Evolutionary conservation across 2,113 vertebrate genomes (phyloP), one percentile per base, ranked within the genome.

Genomic region (Paedocypris sp.): DNA sequence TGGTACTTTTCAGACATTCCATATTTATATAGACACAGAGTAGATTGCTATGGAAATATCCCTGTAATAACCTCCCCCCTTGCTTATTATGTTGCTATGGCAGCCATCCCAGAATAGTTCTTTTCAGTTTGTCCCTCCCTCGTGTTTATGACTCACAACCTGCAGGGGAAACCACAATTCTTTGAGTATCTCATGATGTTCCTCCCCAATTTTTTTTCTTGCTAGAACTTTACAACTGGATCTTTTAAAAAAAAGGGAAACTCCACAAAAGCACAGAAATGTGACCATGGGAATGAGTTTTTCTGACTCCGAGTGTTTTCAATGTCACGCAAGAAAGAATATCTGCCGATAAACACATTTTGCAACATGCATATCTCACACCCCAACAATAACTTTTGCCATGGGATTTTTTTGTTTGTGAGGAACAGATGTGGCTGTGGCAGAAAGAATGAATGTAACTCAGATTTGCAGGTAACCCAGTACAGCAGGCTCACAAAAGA

Each of bases 41-140:
- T 64, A 60, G 63, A 81, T 86, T 77, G 73, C 84, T 79, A 85
- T 84, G 81, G 83, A 76, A 81, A 87, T 82, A 74, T 60, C 63
- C 60, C 61, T 74, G 63, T 66, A 69, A 74, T 78, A 81, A 81
- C 76, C 76, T 77, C 68, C 75, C 80, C 80, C 71, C 64, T 77
- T 80, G 80, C 84, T 84, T 87, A 85, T 87, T 86, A 81, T 87
- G 85, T 85, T 85, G 57, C 82, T 51, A 85, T 80, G 67, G 81
- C 74, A 79, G 73, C 83, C 82, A 86, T 85, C 80, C 84, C 83
- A 85, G 84, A 87, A 86, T 87, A 85, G 70, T 85, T 45, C 26
- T 64, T 67, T 70, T 63, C 64, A 46, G 62, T 64, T 67, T 8
- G 66, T 79, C 69, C 78, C 78, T 79, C 80, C 80, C 82, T 83